Conservation (phyloP, 2,888 invertebrate species). For the Crematogaster levior region DNA sequence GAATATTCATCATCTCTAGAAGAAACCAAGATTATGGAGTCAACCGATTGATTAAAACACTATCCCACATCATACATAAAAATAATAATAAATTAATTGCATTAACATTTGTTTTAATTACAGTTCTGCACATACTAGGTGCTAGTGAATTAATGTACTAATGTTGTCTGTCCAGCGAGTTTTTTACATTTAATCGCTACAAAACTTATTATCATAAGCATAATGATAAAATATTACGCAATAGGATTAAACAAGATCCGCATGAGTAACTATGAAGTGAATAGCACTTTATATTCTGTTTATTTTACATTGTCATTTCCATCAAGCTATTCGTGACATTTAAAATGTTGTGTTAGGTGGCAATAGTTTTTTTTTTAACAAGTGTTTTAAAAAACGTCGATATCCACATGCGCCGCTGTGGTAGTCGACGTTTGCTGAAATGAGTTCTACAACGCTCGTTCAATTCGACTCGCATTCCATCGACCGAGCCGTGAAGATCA, state of each 20-base stretch:
- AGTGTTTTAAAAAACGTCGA: neutral
- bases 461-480: slow-evolving; percentile 4
- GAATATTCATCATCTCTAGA: neutral
- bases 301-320: neutral
- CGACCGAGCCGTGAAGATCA: neutral
- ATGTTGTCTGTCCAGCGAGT: neutral
- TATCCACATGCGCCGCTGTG: neutral
- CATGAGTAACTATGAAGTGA: neutral
- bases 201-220: neutral
- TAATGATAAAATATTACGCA: neutral
- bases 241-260: neutral
- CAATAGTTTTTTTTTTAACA: too few species aligned
- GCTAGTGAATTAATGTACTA: too few species aligned
- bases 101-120: neutral
- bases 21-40: neutral
- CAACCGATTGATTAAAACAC: neutral
- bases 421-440: neutral
- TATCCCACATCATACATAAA: neutral
- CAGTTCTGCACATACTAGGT: neutral
- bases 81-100: neutral
- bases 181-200: neutral
- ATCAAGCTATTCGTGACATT: neutral
- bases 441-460: neutral
- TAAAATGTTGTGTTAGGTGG: neutral
- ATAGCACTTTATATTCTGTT: neutral